Percentiles rank a stretch among this genome's conserved stretches.
phyloP scores from a whole-genome alignment of 2,888 invertebrate species.

The Parapristionchus giblindavisi region DNA sequence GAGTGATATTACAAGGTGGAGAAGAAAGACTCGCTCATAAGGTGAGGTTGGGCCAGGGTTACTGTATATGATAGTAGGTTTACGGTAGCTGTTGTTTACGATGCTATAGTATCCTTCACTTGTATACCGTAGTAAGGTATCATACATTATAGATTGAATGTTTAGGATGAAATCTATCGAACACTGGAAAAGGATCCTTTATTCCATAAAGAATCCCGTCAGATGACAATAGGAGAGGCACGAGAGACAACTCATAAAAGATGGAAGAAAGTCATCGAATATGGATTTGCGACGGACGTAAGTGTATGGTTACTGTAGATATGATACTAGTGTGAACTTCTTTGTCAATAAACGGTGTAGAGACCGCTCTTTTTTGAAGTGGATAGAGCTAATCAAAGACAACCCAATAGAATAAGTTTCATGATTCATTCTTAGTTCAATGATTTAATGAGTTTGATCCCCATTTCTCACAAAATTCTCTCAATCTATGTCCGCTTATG shows the following conservation, averaged over 20 bases:
- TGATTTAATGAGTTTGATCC: no score
- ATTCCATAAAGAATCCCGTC: slow-evolving; percentile 74
- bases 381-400: no score
- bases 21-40: slow-evolving; percentile 81
- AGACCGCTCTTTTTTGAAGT: no score
- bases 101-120: neutral
- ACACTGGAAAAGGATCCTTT: slow-evolving; percentile 82
- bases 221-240: slow-evolving; percentile 75
- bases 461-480: no score
- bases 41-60: no score
- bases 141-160: neutral
- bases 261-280: slow-evolving; percentile 77
- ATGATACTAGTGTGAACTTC: no score
- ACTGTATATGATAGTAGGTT: neutral
- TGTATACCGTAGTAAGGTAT: no score
- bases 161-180: slow-evolving; percentile 79
- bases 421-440: no score
- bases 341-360: no score
- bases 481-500: no score
- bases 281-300: slow-evolving; percentile 74
- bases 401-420: no score
- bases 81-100: neutral
- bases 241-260: slow-evolving; percentile 72
- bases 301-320: no score
- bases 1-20: slow-evolving; percentile 81